Base-by-base conservation (phyloP, 2,888 invertebrate genomes). In the Cremastinae sp. region DNA sequence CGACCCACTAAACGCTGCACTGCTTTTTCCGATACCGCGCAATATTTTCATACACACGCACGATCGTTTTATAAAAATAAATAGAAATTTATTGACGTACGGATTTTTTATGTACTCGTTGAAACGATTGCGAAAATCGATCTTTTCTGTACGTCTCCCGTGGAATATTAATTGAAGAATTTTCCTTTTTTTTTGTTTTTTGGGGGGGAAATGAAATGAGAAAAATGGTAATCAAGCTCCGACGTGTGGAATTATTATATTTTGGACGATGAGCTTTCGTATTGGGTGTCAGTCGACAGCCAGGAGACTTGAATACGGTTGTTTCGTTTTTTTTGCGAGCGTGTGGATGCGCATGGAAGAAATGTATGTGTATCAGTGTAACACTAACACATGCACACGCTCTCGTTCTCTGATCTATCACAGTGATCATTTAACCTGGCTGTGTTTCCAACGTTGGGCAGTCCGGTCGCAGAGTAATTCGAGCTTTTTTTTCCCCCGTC, bases 1-100 rank as follows among this genome's bases (percentile, higher is more conserved):
- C 74, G 68, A 62, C 68, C 74, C 68, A 74, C 68, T 74, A 68
- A 68, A 68, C 61, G 74, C 49, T 62, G 61, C 56, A 18, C 61
- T 55, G 55, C 55, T 7, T 59, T 28, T 35, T 28, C 37, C 62
- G 49, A 56, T 68, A 68, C 28, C 22, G 5, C 1, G 14, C 51
- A 43, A 22, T 18, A 14, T 16, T 39, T 16, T 10, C n/a, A 37
- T 14, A 12, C n/a, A 55, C 16, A 39, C 55, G 55, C 20, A 37
- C 10, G 16, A n/a, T 49, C 18, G 39, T 22, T 20, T 22, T 37
- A 37, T n/a, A 7, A 12, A 39, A 18, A 37, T 37, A 41, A 41
- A 22, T 69, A 1, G 10, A 39, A 22, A n/a, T 22, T 8, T 51
- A 22, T 22, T n/a, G n/a, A n/a, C n/a, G n/a, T n/a, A n/a, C n/a